Evolutionary conservation across 2,797 vertebrate genomes (phyloP).

Genomic region (Micropoecilia bifurca): DNA sequence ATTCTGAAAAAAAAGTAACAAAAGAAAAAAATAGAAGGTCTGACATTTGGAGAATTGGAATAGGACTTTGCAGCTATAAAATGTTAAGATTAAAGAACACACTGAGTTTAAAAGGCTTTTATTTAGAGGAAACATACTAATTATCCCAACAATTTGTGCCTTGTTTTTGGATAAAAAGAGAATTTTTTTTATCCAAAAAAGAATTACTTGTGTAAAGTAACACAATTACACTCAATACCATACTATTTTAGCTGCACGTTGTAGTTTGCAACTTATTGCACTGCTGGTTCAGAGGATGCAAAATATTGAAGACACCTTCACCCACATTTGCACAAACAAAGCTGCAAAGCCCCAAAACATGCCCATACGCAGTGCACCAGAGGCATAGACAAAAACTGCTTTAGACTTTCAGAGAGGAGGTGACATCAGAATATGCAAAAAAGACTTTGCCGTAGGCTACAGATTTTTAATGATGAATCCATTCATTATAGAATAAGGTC

Average conservation of each 20-base stretch:
- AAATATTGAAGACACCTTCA: slow-evolving; percentile 1
- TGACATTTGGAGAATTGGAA: not conserved
- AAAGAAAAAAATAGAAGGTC: not conserved
- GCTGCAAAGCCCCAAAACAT: slow-evolving; percentile 15
- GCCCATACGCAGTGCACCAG: slow-evolving; percentile 36
- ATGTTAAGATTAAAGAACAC: not conserved
- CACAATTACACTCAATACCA: slow-evolving; percentile 23
- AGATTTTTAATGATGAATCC: slow-evolving; percentile 97
- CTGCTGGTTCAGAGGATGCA: slow-evolving; percentile 31
- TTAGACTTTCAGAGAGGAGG: slow-evolving; percentile 82
- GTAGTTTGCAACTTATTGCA: slow-evolving; percentile 28
- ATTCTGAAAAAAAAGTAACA: not conserved
- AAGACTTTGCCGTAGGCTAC: slow-evolving; percentile 93
- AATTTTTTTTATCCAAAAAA: not conserved
- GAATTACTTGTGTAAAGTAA: slow-evolving; percentile 6
- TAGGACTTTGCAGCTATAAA: not conserved
- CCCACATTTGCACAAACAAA: slow-evolving; percentile 38
- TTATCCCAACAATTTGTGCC: slow-evolving; percentile 1
- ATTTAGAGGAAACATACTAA: slow-evolving; percentile 3
- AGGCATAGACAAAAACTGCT: slow-evolving; percentile 56
- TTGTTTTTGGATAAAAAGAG: no score
- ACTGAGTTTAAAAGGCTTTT: not conserved
- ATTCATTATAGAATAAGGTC: slow-evolving; percentile 81
- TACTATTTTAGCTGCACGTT: slow-evolving; percentile 29
- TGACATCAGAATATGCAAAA: slow-evolving; percentile 98